Evolutionary conservation across 2,888 invertebrate species (phyloP).

Genomic region (Sarcophaga rosellei): DNA sequence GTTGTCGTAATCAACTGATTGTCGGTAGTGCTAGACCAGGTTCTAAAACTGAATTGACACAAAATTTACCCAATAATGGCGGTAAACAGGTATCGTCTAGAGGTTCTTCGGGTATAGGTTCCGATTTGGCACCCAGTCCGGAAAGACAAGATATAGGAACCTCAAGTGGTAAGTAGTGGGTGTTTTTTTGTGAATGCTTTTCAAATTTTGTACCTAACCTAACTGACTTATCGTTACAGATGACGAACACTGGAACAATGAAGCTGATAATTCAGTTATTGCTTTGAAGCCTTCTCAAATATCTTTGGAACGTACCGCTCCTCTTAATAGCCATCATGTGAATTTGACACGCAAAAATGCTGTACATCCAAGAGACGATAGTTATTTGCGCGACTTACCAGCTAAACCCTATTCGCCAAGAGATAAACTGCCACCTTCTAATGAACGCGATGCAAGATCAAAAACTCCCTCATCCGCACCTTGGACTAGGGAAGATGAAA

Average conservation of each 20-base stretch:
- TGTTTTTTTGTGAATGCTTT: constrained; percentile 24
- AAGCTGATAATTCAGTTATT: constrained; percentile 80
- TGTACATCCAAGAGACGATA: constrained; percentile 79
- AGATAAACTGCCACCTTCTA: constrained; percentile 59
- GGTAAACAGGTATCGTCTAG: constrained; percentile 85
- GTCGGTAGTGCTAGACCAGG: constrained; percentile 77
- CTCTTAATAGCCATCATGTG: constrained; percentile 73
- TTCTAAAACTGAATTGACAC: constrained; percentile 79
- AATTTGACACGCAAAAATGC: constrained; percentile 79
- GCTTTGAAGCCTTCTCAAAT: constrained; percentile 80
- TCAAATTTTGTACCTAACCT: background rate
- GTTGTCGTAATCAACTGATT: constrained; percentile 80
- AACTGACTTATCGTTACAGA: constrained; percentile 70
- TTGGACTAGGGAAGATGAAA: constrained; percentile 80
- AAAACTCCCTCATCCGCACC: constrained; percentile 70
- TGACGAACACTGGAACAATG: constrained; percentile 81
- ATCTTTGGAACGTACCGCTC: constrained; percentile 73
- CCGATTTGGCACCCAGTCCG: constrained; percentile 93
- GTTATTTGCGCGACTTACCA: constrained; percentile 79
- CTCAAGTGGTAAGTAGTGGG: constrained; percentile 81
- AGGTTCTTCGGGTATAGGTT: constrained; percentile 94
- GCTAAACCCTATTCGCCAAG: constrained; percentile 78
- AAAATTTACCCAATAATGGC: constrained; percentile 51
- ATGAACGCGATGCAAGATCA: constrained; percentile 61
- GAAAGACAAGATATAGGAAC: constrained; percentile 83